These are phyloP conservation scores for Pseudomyrmex dendroicus DNA, from an alignment of 1,140 invertebrate species.

Conservation along the genomic window DNA sequence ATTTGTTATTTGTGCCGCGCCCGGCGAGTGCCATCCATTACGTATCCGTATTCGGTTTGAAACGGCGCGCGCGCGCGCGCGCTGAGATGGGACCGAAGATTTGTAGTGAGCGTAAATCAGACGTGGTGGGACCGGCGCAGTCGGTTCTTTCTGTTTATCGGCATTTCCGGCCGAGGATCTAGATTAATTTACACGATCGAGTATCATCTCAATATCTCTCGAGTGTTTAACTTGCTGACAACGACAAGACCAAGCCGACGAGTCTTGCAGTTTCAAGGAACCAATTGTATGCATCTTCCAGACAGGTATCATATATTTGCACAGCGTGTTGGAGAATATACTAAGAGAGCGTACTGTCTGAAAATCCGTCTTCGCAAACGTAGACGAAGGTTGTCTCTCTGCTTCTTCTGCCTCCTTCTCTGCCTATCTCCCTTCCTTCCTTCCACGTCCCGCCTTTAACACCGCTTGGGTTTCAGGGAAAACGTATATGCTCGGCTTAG, in stretches of 20 bases:
- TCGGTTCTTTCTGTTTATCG: background rate
- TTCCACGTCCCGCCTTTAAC: slow-evolving; percentile 9
- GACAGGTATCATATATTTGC: slow-evolving; percentile 13
- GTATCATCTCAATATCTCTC: background rate
- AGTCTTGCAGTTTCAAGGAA: background rate
- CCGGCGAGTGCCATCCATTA: slow-evolving; percentile 62
- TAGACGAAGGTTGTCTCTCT: slow-evolving; percentile 8
- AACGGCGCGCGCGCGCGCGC: background rate
- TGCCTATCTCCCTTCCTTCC: background rate
- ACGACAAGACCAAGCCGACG: background rate
- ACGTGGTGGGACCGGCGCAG: background rate
- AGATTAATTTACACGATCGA: slow-evolving; percentile 25
- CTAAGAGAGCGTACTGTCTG: background rate
- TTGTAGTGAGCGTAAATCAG: slow-evolving; percentile 66
- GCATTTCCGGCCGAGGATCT: background rate
- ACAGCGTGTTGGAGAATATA: background rate
- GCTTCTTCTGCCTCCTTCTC: background rate
- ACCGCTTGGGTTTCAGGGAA: slow-evolving; percentile 18
- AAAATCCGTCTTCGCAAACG: slow-evolving; percentile 25
- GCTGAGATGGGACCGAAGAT: slow-evolving; percentile 57
- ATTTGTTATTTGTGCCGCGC: slow-evolving; percentile 64
- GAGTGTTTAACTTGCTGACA: background rate
- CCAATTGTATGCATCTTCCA: background rate
- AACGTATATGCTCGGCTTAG: slow-evolving; percentile 43
- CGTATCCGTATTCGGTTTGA: slow-evolving; percentile 15